Percentiles rank a stretch among this genome's conserved stretches.
These are phyloP conservation scores for Anastrepha obliqua DNA, from an alignment of 1,140 invertebrate genomes.

Conservation along the genomic window DNA sequence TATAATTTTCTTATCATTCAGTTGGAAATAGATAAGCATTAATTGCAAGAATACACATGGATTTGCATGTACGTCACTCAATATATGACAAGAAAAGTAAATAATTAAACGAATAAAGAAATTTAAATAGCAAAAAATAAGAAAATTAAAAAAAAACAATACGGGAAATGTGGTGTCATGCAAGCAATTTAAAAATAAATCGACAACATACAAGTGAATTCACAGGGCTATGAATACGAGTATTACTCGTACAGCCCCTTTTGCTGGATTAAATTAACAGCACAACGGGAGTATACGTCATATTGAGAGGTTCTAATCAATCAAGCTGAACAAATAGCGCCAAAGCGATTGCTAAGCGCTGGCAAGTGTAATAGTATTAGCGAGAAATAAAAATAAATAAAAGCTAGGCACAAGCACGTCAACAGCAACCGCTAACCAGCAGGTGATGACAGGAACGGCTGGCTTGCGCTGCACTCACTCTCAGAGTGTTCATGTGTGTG, in stretches of 20 bases:
- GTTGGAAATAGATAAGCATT: background rate
- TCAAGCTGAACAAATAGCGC: background rate
- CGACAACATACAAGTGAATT: too few relatives aligned
- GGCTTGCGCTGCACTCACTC: background rate
- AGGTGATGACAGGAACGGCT: background rate
- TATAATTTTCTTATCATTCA: background rate
- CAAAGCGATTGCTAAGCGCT: background rate
- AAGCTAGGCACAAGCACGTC: background rate
- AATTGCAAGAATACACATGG: too few relatives aligned
- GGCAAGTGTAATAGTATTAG: background rate
- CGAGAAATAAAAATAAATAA: background rate
- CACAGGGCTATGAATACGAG: too few relatives aligned
- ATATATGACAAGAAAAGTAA: too few relatives aligned
- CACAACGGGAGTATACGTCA: constrained; percentile 27
- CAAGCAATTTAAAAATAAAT: background rate
- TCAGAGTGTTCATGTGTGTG: too few relatives aligned
- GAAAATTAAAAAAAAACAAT: background rate
- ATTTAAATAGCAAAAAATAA: background rate
- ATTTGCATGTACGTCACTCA: too few relatives aligned
- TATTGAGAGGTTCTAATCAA: background rate
- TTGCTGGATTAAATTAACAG: background rate
- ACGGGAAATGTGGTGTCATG: background rate
- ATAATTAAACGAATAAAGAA: background rate
- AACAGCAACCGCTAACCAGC: background rate
- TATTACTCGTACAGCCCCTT: too few relatives aligned